Percentiles rank a stretch among this genome's conserved stretches.
Evolutionary conservation across 1,140 invertebrate genomes (phyloP).

Genomic region (Ceratina calcarata): DNA sequence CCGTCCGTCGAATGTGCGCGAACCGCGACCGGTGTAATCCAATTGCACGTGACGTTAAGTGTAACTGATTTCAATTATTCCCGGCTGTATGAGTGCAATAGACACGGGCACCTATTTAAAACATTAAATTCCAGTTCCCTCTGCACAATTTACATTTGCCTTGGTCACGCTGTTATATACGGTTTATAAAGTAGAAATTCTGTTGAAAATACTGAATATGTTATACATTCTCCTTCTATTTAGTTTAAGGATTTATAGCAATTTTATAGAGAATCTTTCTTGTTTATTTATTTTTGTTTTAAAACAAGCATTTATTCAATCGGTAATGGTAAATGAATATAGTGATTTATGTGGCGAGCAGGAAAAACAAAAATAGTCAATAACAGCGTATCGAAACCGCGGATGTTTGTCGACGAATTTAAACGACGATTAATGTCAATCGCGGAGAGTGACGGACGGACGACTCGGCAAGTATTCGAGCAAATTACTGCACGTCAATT

Average conservation of each 20-base stretch:
- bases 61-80: slow-evolving; percentile 25
- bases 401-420: slow-evolving; percentile 19
- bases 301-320: background rate
- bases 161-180: no score
- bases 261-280: no score
- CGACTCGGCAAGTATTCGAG: background rate
- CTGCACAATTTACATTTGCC: no score
- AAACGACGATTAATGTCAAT: slow-evolving; percentile 26
- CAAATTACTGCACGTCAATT: slow-evolving; percentile 37
- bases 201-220: no score
- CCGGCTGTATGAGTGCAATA: background rate
- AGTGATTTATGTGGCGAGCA: no score
- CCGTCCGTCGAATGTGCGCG: slow-evolving; percentile 11
- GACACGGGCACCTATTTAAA: no score
- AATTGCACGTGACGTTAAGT: slow-evolving; percentile 22
- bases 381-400: background rate
- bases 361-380: background rate
- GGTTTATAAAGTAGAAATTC: no score
- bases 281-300: background rate
- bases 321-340: background rate
- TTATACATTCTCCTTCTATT: no score
- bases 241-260: no score
- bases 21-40: background rate
- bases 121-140: no score
- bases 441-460: slow-evolving; percentile 4